phyloP scores from a whole-genome alignment of 2,797 vertebrate species.

The Oreochromis mossambicus region DNA sequence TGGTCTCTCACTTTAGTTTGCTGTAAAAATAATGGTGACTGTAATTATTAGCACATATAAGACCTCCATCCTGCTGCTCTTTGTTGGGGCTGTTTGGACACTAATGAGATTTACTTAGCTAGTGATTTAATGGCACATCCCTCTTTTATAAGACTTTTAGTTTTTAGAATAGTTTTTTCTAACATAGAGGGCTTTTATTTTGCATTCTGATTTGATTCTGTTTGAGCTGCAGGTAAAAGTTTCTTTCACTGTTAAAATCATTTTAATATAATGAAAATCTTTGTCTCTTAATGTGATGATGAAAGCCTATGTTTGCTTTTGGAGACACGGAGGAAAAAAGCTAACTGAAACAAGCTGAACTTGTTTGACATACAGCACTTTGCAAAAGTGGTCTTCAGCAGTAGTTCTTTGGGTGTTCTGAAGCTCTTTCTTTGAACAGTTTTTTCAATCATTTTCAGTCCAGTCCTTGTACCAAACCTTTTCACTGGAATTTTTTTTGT shows the following conservation, averaged over 20 bases:
- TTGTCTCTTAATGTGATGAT: neutral
- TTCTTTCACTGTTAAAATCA: neutral
- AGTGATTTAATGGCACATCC: neutral
- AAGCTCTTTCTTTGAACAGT: no score
- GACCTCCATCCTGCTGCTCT: neutral
- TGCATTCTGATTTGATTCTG: neutral
- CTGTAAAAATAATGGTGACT: neutral
- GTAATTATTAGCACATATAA: neutral
- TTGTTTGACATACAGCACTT: neutral
- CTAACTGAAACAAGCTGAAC: neutral
- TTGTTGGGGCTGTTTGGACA: neutral
- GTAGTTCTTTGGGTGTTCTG: no score
- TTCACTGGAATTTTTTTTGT: neutral
- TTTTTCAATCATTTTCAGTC: neutral
- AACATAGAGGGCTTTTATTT: no score
- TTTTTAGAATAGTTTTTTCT: no score
- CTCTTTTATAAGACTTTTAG: no score
- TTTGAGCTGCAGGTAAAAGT: neutral
- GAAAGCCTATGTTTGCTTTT: neutral
- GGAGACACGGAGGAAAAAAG: neutral
- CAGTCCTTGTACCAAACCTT: accelerated
- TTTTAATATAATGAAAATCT: neutral
- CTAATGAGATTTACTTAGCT: neutral
- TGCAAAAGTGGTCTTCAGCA: neutral
- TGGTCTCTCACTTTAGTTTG: neutral